A percentile compares a stretch with the other conserved stretches of the same genome.
Conservation (phyloP, 2,113 vertebrate species). For the Hepsetus odoe region DNA sequence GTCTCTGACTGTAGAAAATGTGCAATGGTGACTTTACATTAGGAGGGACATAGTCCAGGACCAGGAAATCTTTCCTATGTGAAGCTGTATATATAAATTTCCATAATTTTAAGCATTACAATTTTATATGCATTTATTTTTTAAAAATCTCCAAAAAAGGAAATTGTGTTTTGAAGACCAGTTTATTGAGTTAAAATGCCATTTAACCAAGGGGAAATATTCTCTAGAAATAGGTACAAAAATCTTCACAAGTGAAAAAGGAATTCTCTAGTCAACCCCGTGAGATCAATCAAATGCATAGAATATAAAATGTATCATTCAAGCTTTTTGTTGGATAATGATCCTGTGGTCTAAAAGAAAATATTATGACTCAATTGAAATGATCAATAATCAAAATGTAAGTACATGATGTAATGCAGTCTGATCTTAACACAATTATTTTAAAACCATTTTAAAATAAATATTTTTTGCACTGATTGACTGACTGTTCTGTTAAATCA, state of each 20-base stretch:
- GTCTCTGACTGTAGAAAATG: not conserved
- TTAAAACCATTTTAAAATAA: conserved; percentile 29
- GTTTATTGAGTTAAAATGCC: conserved; percentile 54
- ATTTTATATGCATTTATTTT: not conserved
- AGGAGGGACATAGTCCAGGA: not conserved
- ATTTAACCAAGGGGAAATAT: conserved; percentile 43
- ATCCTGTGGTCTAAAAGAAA: conserved; percentile 40
- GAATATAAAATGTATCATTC: conserved; percentile 47
- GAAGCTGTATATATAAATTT: not conserved
- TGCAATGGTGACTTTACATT: not conserved
- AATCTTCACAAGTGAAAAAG: conserved; percentile 52
- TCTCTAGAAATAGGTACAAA: conserved; percentile 54
- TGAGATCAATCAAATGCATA: conserved; percentile 52
- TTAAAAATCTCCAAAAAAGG: not conserved
- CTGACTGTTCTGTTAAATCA: conserved; percentile 11
- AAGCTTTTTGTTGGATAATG: conserved; percentile 43
- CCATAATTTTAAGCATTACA: not conserved
- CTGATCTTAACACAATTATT: conserved; percentile 1
- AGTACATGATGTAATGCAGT: conserved; percentile 10
- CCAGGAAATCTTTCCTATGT: not conserved
- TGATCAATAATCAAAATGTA: conserved; percentile 13
- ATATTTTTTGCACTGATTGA: conserved; percentile 11
- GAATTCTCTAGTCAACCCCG: conserved; percentile 46
- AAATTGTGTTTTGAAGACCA: conserved; percentile 30
- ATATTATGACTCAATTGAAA: conserved; percentile 24